A percentile compares a stretch with the other conserved stretches of the same genome.
Evolutionary conservation across 2,113 vertebrate species (phyloP).

Genomic region (Eolophus roseicapilla): DNA sequence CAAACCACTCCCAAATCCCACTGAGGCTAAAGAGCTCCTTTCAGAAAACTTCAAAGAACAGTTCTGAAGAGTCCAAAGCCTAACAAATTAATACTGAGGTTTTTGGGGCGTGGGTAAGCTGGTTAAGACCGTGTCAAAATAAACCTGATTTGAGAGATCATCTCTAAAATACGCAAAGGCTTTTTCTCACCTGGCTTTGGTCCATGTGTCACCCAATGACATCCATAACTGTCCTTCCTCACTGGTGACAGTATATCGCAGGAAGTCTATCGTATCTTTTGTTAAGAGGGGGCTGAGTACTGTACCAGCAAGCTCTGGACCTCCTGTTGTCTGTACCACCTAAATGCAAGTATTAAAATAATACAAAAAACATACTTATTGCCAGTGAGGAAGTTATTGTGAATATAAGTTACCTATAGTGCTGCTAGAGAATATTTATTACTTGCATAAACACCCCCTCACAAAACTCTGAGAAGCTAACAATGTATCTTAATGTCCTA

Average conservation of each 20-base stretch:
- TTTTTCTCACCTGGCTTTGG: conserved; percentile 84
- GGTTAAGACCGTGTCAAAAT: neutral
- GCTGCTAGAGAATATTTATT: neutral
- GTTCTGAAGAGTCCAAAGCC: neutral
- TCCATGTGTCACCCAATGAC: conserved; percentile 88
- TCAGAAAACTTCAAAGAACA: neutral
- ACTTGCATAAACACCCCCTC: neutral
- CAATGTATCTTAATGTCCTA: neutral
- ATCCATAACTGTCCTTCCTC: conserved; percentile 93
- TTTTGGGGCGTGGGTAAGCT: fast-evolving
- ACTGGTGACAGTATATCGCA: conserved; percentile 75
- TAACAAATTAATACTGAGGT: neutral
- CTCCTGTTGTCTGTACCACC: conserved; percentile 91
- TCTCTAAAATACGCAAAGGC: neutral
- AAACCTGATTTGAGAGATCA: neutral
- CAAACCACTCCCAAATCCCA: neutral
- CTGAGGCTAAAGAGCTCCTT: neutral
- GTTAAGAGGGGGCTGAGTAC: conserved; percentile 89
- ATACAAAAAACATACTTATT: neutral
- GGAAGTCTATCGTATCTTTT: conserved; percentile 89
- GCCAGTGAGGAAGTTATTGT: neutral
- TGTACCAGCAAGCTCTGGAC: conserved; percentile 84
- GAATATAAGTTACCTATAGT: neutral
- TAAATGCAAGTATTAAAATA: conserved; percentile 41
- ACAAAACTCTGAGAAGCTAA: neutral